These are phyloP conservation scores for Paelopatides confundens DNA, from an alignment of 53 echinoderm and acorn worm genomes.

Conservation along the genomic window DNA sequence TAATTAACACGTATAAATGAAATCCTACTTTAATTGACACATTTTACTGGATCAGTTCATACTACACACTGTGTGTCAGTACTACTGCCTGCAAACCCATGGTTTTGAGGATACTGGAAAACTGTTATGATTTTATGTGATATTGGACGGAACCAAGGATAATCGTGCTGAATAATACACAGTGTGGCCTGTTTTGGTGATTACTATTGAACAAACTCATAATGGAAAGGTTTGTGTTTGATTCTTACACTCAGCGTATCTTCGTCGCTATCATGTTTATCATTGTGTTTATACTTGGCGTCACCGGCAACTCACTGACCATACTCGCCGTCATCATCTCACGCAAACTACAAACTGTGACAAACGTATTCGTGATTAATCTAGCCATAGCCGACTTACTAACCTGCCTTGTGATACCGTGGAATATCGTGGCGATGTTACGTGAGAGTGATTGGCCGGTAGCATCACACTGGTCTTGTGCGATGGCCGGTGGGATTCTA, in stretches of 20 bases:
- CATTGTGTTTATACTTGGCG: conserved; percentile 60
- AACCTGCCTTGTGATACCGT: conserved; percentile 77
- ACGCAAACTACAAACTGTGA: conserved; percentile 79
- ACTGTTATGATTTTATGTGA: too few relatives aligned
- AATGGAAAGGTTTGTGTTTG: conserved; percentile 61
- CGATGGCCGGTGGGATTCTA: conserved; percentile 64
- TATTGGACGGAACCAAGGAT: too few relatives aligned
- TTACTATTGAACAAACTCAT: background rate
- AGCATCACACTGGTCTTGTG: conserved; percentile 61
- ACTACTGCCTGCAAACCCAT: too few relatives aligned
- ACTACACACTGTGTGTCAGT: too few relatives aligned
- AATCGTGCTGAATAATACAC: too few relatives aligned
- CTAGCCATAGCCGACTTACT: conserved; percentile 86
- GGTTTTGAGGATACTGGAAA: too few relatives aligned
- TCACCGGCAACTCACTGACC: conserved; percentile 79
- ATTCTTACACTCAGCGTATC: conserved; percentile 67
- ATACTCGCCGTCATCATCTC: conserved; percentile 81
- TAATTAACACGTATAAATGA: too few relatives aligned
- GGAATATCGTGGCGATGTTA: conserved; percentile 72
- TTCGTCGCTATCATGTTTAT: conserved; percentile 60
- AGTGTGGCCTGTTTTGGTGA: too few relatives aligned
- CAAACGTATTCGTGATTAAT: conserved; percentile 94
- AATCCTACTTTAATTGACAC: too few relatives aligned
- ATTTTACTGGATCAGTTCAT: too few relatives aligned
- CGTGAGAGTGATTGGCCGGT: conserved; percentile 73